These are phyloP conservation scores for Hemithea aestivaria DNA, from an alignment of 2,888 invertebrate genomes.

Conservation along the genomic window DNA sequence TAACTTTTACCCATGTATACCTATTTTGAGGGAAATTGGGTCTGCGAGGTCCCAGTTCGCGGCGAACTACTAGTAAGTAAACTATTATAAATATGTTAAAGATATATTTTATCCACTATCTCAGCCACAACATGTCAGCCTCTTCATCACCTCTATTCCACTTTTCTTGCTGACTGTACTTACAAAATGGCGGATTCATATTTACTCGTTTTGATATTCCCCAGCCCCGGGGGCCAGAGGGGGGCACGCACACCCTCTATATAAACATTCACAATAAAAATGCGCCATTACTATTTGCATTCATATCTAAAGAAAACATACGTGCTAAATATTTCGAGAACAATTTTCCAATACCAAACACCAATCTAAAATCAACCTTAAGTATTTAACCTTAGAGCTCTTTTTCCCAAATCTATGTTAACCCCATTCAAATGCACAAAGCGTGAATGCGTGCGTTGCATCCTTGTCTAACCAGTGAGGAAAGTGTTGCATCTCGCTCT, in stretches of 20 bases:
- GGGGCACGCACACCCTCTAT: slow-evolving; percentile 61
- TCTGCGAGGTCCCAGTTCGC: no score
- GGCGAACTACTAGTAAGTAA: no score
- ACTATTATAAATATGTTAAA: no score
- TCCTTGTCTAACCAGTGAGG: slow-evolving; percentile 38
- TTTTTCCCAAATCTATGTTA: slow-evolving; percentile 1
- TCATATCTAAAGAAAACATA: slow-evolving; percentile 79
- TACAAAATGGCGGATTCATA: slow-evolving; percentile 66
- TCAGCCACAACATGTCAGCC: neutral
- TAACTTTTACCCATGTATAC: no score
- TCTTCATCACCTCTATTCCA: slow-evolving; percentile 30
- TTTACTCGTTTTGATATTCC: slow-evolving; percentile 45
- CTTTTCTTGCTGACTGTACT: slow-evolving; percentile 62
- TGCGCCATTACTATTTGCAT: slow-evolving; percentile 79
- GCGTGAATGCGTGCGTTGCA: slow-evolving; percentile 52
- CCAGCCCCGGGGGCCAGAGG: slow-evolving; percentile 24
- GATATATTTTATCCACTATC: no score
- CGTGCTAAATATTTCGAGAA: slow-evolving; percentile 69
- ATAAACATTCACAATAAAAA: slow-evolving; percentile 76
- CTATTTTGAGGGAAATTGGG: no score
- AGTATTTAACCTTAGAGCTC: neutral
- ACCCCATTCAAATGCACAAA: slow-evolving; percentile 51
- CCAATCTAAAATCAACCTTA: slow-evolving; percentile 32
- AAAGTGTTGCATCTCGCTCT: slow-evolving; percentile 41
- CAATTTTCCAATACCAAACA: slow-evolving; percentile 31